phyloP scores from a whole-genome alignment of 1,140 invertebrate species.

The Eupeodes corollae region DNA sequence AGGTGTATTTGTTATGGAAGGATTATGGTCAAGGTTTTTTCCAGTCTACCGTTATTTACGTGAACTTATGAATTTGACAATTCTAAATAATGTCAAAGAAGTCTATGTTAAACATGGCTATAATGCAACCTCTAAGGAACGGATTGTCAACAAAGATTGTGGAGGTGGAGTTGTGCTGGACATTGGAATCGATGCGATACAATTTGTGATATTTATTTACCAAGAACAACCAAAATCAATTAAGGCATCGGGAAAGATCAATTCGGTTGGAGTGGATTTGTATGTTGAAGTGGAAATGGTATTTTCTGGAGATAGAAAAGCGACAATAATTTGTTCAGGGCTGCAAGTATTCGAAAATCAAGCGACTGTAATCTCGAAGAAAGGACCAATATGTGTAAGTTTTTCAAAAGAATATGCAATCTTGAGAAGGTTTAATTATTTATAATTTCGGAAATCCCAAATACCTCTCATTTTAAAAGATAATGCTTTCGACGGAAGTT shows the following conservation, averaged over 20 bases:
- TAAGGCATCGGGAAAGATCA: slow-evolving; percentile 53
- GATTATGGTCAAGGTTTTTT: slow-evolving; percentile 65
- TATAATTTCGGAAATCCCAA: not conserved
- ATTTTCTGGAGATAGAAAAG: slow-evolving; percentile 51
- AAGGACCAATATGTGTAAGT: slow-evolving; percentile 50
- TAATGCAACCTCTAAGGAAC: slow-evolving; percentile 43
- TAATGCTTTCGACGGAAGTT: not conserved
- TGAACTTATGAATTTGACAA: slow-evolving; percentile 43
- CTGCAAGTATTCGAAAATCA: slow-evolving; percentile 48
- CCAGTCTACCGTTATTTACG: slow-evolving; percentile 55
- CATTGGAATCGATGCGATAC: slow-evolving; percentile 68
- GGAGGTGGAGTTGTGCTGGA: slow-evolving; percentile 73
- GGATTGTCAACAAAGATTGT: slow-evolving; percentile 44
- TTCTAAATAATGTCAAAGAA: slow-evolving; percentile 56
- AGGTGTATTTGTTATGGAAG: slow-evolving; percentile 67
- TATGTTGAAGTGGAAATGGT: slow-evolving; percentile 49
- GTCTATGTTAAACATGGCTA: slow-evolving; percentile 55
- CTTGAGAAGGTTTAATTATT: not conserved
- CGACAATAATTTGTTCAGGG: slow-evolving; percentile 47
- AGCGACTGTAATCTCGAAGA: slow-evolving; percentile 55
- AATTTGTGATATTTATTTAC: slow-evolving; percentile 59
- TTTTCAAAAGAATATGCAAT: not conserved
- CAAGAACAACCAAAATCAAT: slow-evolving; percentile 48
- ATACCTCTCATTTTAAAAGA: not conserved
- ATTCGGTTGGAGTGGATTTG: slow-evolving; percentile 54